These are phyloP conservation scores for Drosophila subpulchrella DNA, from an alignment of 1,140 invertebrate species.

Conservation along the genomic window DNA sequence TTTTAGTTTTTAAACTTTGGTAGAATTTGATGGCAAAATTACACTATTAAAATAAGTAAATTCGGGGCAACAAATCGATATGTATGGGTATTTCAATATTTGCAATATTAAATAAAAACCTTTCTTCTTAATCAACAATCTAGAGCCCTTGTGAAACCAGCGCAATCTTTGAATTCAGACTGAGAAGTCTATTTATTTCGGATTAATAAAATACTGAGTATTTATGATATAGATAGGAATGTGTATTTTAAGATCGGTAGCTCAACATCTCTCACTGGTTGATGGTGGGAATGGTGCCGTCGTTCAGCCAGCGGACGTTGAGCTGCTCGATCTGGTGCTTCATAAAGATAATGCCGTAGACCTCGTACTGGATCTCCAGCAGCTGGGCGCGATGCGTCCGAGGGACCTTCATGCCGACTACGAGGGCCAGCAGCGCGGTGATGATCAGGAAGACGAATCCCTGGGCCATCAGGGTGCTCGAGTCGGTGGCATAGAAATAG, in stretches of 20 bases:
- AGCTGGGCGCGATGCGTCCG: slow-evolving; percentile 64
- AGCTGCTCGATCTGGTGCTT: slow-evolving; percentile 82
- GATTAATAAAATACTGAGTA: slow-evolving; percentile 13
- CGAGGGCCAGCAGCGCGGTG: slow-evolving; percentile 64
- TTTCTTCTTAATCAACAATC: not conserved
- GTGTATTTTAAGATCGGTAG: not conserved
- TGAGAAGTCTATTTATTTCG: not conserved
- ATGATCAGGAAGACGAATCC: slow-evolving; percentile 80
- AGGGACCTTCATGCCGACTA: slow-evolving; percentile 79
- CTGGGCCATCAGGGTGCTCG: slow-evolving; percentile 75
- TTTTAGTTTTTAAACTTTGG: no score
- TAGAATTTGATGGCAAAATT: no score
- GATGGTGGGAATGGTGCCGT: slow-evolving; percentile 81
- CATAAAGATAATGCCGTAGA: slow-evolving; percentile 79
- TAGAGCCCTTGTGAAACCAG: not conserved
- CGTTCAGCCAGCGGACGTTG: slow-evolving; percentile 76
- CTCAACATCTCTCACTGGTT: slow-evolving; percentile 42
- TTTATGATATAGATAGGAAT: slow-evolving; percentile 9
- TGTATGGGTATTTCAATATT: no score
- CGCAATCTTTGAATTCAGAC: not conserved
- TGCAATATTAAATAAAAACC: no score
- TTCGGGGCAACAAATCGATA: no score
- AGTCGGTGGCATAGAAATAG: slow-evolving; percentile 74
- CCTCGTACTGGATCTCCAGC: slow-evolving; percentile 76
- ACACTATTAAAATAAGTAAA: no score